Base-by-base conservation (phyloP, 2,888 invertebrate species). In the Ectemnius lituratus region DNA sequence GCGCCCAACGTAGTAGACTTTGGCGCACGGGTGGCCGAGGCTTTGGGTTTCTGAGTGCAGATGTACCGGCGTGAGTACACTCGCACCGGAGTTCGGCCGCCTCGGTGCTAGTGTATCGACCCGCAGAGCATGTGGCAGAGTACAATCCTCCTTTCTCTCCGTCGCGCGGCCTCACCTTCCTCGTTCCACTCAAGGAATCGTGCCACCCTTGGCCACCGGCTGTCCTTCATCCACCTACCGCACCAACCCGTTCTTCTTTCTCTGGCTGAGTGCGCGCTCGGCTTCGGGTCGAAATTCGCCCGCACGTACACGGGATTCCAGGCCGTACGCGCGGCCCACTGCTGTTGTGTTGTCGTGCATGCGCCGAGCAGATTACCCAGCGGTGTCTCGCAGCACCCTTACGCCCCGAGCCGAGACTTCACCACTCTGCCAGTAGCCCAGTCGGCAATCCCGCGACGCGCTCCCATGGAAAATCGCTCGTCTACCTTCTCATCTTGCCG, bases 101-200 rank as follows among this genome's bases (percentile, higher is more conserved):
- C 70, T 52, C 73, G 73, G 87, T 86, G 83, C 88, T 79, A 78
- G 88, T 87, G 85, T 89, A 89, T 89, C 89, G 89, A 89, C 88
- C 88, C 84, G 85, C 71, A 72, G 37, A 37, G 73, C 76, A 73
- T 80, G 74, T 78, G 75, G 66, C 52, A 71, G 67, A 63, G 78
- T 76, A 37, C 37, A 63, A 70, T 60, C 79, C 80, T 80, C 83
- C 75, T 82, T 81, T 73, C 75, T 37, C 37, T 79, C 71, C 75
- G 62, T 75, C 73, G 52, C n/a, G 62, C 37, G 11, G 60, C 45
- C 37, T 8, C 67, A 62, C 67, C 27, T 73, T 73, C 62, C 46
- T 66, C 56, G 60, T 67, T 23, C 73, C 75, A 65, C 65, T 20
- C 58, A 61, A 20, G 37, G 58, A 57, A 47, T 16, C 52, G 62